Evolutionary conservation across 2,888 invertebrate genomes (phyloP).

Genomic region (Salpingus planirostris): DNA sequence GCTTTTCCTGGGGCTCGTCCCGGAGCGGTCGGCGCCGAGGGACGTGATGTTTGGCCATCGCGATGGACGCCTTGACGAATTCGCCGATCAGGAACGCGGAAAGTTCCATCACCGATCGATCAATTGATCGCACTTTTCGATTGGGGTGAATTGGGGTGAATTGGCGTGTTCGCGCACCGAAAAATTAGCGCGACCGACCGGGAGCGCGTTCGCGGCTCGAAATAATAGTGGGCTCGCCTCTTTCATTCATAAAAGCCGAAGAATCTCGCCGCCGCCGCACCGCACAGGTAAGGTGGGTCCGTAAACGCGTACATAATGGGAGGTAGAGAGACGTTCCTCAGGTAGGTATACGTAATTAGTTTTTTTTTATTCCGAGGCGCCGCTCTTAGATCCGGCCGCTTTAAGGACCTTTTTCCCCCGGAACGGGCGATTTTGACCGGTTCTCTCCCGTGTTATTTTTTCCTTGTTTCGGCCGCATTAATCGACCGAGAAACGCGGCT

Average conservation of each 20-base stretch:
- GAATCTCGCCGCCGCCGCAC: too few relatives aligned
- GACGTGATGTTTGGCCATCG: too few relatives aligned
- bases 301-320: too few relatives aligned
- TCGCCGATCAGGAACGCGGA: conserved; percentile 29
- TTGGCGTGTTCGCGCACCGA: too few relatives aligned
- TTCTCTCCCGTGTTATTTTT: conserved; percentile 22
- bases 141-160: too few relatives aligned
- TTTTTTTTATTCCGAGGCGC: conserved; percentile 25
- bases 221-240: conserved; percentile 34
- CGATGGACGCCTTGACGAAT: too few relatives aligned
- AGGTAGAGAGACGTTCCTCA: conserved; percentile 34
- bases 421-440: conserved; percentile 32
- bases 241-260: conserved; percentile 44
- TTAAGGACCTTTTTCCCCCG: conserved; percentile 16
- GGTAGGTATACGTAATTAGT: conserved; percentile 40
- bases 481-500: too few relatives aligned
- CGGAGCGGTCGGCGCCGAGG: too few relatives aligned
- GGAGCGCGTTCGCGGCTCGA: too few relatives aligned
- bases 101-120: conserved; percentile 31
- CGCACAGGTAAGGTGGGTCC: too few relatives aligned
- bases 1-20: conserved; percentile 18
- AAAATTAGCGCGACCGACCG: too few relatives aligned
- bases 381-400: conserved; percentile 16
- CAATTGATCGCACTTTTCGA: too few relatives aligned
- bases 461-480: conserved; percentile 17